phyloP scores from a whole-genome alignment of 1,140 invertebrate species.

The Apis florea region DNA sequence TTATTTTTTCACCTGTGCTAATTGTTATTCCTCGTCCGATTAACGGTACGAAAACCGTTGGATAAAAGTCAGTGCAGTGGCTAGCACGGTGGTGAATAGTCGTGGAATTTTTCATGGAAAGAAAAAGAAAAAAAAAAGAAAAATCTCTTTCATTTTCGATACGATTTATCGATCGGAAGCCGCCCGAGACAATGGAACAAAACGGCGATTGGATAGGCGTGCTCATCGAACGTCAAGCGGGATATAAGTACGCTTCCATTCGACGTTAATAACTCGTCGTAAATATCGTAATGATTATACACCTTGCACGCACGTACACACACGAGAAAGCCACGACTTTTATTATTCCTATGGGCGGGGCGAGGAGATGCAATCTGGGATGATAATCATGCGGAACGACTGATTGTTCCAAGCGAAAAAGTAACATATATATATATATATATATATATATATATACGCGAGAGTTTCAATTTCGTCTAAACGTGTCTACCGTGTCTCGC shows the following conservation, averaged over 20 bases:
- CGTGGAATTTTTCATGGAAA: too few relatives aligned
- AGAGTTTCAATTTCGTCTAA: neutral
- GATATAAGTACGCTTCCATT: neutral
- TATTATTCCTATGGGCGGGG: neutral
- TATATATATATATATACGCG: too few relatives aligned
- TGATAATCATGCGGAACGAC: neutral
- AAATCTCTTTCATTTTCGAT: neutral
- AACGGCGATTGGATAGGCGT: neutral
- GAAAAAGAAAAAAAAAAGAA: too few relatives aligned
- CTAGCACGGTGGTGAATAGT: too few relatives aligned
- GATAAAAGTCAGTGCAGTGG: too few relatives aligned
- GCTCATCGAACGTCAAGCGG: neutral
- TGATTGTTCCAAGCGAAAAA: neutral
- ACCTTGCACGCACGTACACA: neutral
- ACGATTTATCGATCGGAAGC: neutral
- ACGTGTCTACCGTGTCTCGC: neutral
- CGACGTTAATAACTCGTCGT: conserved; percentile 10
- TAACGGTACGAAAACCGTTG: neutral
- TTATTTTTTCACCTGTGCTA: neutral
- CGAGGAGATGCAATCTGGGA: neutral
- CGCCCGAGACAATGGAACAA: neutral
- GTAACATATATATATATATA: neutral
- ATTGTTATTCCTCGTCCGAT: neutral
- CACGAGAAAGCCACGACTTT: neutral
- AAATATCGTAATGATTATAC: conserved; percentile 1